Evolutionary conservation across 2,888 invertebrate genomes (phyloP).

Genomic region (Chymomyza caudatula): DNA sequence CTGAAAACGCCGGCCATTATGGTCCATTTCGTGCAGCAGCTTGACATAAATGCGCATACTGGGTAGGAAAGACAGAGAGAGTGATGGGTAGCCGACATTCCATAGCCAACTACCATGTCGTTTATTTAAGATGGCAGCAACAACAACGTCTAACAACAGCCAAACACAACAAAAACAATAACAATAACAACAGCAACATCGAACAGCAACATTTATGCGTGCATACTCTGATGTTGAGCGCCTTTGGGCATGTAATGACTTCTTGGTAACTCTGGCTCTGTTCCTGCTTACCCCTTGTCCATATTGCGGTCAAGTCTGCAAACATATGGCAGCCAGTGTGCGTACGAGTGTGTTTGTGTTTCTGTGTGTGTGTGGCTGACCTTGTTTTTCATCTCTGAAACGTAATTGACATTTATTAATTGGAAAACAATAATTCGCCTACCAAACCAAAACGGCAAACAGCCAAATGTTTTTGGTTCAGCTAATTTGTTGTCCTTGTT

Average conservation of each 20-base stretch:
- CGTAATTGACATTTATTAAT: slow-evolving; percentile 72
- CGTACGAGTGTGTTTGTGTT: neutral
- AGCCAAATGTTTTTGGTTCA: neutral
- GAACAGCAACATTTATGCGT: neutral
- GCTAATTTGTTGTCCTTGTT: neutral
- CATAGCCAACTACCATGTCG: slow-evolving; percentile 35
- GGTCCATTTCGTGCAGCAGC: slow-evolving; percentile 58
- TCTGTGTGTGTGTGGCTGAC: slow-evolving; percentile 25
- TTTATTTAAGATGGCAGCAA: slow-evolving; percentile 69
- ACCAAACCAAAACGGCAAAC: slow-evolving; percentile 20
- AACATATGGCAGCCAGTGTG: slow-evolving; percentile 53
- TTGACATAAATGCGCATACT: slow-evolving; percentile 38
- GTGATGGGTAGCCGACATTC: slow-evolving; percentile 6
- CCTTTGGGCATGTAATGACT: neutral
- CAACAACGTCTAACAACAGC: slow-evolving; percentile 38
- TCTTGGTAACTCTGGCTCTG: neutral
- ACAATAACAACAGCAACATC: neutral
- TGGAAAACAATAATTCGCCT: slow-evolving; percentile 69
- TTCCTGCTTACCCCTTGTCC: neutral
- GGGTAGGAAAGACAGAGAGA: neutral
- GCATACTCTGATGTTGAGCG: neutral
- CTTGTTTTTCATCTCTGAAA: slow-evolving; percentile 45
- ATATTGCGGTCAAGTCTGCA: slow-evolving; percentile 56
- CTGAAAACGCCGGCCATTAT: slow-evolving; percentile 56
- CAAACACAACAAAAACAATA: neutral